These are phyloP conservation scores for Cepphus grylle DNA, from an alignment of 2,113 vertebrate species.

Conservation along the genomic window DNA sequence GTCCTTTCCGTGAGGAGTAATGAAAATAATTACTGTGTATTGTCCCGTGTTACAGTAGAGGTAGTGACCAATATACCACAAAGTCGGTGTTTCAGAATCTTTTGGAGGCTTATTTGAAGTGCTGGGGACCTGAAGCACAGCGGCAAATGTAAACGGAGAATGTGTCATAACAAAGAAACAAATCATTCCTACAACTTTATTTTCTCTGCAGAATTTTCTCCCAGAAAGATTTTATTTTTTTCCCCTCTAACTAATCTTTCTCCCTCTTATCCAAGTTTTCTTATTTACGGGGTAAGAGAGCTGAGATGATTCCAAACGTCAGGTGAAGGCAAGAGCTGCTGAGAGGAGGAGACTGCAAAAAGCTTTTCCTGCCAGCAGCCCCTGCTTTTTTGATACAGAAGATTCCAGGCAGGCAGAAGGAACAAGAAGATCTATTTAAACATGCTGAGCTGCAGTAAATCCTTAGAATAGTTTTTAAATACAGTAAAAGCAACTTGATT, in stretches of 20 bases:
- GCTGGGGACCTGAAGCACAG: not conserved
- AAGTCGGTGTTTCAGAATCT: not conserved
- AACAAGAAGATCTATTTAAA: not conserved
- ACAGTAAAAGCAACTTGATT: not conserved
- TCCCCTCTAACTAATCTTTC: not conserved
- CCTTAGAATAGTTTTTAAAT: not conserved
- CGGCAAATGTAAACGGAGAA: rapidly evolving
- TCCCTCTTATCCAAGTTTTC: not conserved
- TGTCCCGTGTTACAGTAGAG: not conserved
- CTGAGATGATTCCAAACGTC: not conserved
- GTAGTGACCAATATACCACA: not conserved
- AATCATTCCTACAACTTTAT: not conserved
- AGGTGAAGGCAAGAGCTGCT: not conserved
- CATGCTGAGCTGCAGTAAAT: not conserved
- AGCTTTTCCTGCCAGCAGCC: not conserved
- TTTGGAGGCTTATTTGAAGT: not conserved
- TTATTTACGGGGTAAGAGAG: not conserved
- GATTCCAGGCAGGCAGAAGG: not conserved
- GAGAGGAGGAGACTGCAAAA: not conserved
- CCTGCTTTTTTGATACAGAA: not conserved
- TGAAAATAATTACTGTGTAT: not conserved
- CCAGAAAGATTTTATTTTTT: rapidly evolving
- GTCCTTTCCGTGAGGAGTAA: not conserved
- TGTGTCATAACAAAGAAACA: not conserved
- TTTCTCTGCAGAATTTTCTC: not conserved